phyloP scores from a whole-genome alignment of 2,888 invertebrate species.

The Buathra laborator region DNA sequence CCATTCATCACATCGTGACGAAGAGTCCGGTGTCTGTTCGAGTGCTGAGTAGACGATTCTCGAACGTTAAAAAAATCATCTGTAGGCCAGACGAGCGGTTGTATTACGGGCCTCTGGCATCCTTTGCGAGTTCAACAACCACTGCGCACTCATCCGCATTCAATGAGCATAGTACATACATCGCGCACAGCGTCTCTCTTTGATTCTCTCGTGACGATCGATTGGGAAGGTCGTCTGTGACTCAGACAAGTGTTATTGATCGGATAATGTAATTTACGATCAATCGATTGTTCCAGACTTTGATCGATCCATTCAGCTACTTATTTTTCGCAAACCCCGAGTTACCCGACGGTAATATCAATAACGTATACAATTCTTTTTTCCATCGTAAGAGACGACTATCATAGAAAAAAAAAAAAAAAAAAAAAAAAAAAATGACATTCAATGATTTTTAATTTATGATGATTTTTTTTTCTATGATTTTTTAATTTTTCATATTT shows the following conservation, averaged over 20 bases:
- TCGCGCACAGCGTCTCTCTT: not conserved
- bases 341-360: not conserved
- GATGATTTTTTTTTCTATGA: too few relatives aligned
- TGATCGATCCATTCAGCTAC: not conserved
- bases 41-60: constrained; percentile 7
- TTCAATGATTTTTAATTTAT: too few relatives aligned
- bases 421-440: too few relatives aligned
- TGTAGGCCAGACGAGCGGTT: not conserved
- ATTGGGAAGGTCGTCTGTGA: constrained; percentile 66
- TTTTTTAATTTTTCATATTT: too few relatives aligned
- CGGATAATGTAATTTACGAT: not conserved
- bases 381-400: too few relatives aligned
- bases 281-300: constrained; percentile 7
- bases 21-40: not conserved
- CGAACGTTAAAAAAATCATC: constrained; percentile 1
- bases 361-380: not conserved
- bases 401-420: too few relatives aligned
- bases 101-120: not conserved
- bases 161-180: constrained; percentile 26
- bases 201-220: constrained; percentile 50
- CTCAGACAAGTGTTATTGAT: constrained; percentile 42
- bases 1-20: not conserved
- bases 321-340: not conserved
- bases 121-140: constrained; percentile 68
- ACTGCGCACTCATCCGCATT: constrained; percentile 52